Evolutionary conservation across 2,113 vertebrate genomes (phyloP).

Genomic region (Puffinus mauretanicus): DNA sequence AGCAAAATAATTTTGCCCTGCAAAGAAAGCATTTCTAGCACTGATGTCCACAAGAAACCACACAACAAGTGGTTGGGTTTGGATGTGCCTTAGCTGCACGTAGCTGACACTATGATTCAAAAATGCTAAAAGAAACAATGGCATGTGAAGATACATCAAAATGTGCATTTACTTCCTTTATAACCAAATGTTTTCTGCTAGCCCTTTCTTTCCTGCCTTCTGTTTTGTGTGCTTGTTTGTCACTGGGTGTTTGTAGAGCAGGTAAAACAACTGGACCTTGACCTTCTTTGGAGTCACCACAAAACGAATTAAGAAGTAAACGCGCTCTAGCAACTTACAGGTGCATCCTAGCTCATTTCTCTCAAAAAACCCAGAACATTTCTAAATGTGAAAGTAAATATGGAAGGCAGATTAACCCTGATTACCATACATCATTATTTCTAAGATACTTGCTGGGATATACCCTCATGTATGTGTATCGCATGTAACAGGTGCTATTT

Average conservation of each 20-base stretch:
- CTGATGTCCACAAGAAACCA: background rate
- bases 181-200: background rate
- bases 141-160: background rate
- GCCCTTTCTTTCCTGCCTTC: background rate
- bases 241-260: background rate
- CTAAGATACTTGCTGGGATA: background rate
- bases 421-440: background rate
- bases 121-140: background rate
- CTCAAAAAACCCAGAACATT: background rate
- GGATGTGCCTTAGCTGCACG: background rate
- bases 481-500: background rate
- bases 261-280: background rate
- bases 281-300: background rate
- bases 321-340: background rate
- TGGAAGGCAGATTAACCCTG: background rate
- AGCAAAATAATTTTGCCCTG: background rate
- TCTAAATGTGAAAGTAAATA: background rate
- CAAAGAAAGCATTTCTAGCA: background rate
- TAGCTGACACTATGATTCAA: background rate
- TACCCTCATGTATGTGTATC: fast-evolving
- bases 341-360: background rate
- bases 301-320: background rate
- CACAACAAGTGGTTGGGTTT: background rate
- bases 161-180: background rate
- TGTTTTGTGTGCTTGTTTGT: background rate